phyloP scores from a whole-genome alignment of 2,888 invertebrate genomes.

The Drosophila tripunctata region DNA sequence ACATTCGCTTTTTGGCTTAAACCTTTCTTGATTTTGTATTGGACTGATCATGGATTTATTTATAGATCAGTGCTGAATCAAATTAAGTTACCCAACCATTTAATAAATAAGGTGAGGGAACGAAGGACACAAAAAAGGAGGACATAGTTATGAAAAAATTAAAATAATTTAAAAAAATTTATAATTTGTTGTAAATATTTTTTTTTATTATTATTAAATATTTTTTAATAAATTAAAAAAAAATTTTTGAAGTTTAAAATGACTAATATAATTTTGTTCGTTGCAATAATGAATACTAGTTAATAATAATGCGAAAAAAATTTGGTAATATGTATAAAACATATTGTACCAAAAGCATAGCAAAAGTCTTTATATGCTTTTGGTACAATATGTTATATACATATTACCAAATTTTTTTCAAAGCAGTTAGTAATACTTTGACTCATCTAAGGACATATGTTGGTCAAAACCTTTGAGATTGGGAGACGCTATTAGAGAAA shows the following conservation, averaged over 20 bases:
- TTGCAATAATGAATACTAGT: too few relatives aligned
- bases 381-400: background rate
- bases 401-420: background rate
- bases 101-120: background rate
- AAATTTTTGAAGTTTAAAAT: too few relatives aligned
- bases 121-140: too few relatives aligned
- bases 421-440: conserved; percentile 7
- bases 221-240: too few relatives aligned
- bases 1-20: conserved; percentile 12
- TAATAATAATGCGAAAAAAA: too few relatives aligned
- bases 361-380: too few relatives aligned
- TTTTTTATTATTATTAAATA: too few relatives aligned
- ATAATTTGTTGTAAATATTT: too few relatives aligned
- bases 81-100: background rate
- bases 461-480: conserved; percentile 22
- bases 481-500: conserved; percentile 54
- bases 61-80: background rate
- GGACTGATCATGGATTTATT: background rate
- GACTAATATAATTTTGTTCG: too few relatives aligned
- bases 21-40: background rate
- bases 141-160: background rate
- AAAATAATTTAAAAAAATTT: background rate
- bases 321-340: background rate
- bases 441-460: conserved; percentile 44
- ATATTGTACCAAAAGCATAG: too few relatives aligned